phyloP scores from a whole-genome alignment of 2,797 vertebrate species.

The Myiotriccus ornatus region DNA sequence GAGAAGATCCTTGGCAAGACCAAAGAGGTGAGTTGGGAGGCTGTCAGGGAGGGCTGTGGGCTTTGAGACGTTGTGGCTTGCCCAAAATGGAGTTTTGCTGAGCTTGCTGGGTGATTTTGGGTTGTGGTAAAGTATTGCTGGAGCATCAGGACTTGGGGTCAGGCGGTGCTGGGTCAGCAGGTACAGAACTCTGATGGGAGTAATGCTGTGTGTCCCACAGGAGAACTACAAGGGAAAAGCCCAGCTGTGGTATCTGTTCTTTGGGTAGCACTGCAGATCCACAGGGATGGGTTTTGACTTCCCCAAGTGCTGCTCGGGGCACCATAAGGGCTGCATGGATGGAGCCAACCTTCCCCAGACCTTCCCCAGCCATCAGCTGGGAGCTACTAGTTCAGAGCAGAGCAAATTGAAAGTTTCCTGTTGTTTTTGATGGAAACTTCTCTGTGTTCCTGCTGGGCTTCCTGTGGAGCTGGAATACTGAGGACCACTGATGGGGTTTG shows the following conservation, averaged over 20 bases:
- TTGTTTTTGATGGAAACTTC: not conserved
- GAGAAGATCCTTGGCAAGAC: conserved; percentile 91
- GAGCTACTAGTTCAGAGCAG: not conserved
- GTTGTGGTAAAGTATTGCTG: not conserved
- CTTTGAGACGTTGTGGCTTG: rapidly evolving
- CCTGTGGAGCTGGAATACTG: not conserved
- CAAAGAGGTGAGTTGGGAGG: conserved; percentile 79
- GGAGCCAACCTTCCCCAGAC: not conserved
- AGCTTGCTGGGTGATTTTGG: not conserved
- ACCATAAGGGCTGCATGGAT: rapidly evolving
- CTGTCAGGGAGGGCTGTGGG: rapidly evolving
- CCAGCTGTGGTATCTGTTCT: not conserved
- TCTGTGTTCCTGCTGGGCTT: not conserved
- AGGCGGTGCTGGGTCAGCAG: not conserved
- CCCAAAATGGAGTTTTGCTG: not conserved
- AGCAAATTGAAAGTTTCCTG: not conserved
- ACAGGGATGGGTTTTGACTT: not conserved
- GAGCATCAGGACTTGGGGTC: not conserved
- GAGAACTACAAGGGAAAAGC: not conserved
- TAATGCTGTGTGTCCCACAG: not conserved
- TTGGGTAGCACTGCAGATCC: not conserved
- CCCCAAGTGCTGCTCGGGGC: not conserved
- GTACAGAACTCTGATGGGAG: not conserved
- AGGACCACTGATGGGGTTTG: not conserved
- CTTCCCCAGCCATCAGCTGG: not conserved